These are phyloP conservation scores for Ambastaia sidthimunki DNA, from an alignment of 2,797 vertebrate species.

Conservation along the genomic window DNA sequence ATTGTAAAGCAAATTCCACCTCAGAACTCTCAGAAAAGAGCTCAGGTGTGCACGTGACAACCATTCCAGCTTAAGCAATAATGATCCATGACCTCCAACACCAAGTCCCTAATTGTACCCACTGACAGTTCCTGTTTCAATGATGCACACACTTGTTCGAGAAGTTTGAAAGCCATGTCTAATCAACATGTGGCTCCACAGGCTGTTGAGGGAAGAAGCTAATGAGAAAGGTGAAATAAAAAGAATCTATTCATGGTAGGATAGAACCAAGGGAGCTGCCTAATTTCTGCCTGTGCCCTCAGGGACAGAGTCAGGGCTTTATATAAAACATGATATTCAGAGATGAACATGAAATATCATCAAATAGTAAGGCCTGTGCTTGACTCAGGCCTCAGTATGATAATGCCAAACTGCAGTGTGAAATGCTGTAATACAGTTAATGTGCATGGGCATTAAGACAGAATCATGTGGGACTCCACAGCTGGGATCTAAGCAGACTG, in stretches of 20 bases:
- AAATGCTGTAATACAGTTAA: neutral
- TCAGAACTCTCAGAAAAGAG: neutral
- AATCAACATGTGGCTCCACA: constrained; percentile 49
- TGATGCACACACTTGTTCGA: constrained; percentile 26
- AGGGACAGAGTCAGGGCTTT: constrained; percentile 50
- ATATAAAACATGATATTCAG: constrained; percentile 23
- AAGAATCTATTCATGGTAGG: constrained; percentile 61
- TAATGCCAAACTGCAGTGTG: neutral
- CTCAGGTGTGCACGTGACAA: constrained; percentile 5
- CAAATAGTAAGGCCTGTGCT: neutral
- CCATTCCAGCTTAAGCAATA: constrained; percentile 14
- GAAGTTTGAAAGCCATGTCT: constrained; percentile 52
- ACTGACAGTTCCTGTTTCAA: neutral
- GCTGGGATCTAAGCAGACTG: neutral
- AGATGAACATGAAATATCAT: constrained; percentile 11
- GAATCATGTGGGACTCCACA: neutral
- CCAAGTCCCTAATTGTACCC: neutral
- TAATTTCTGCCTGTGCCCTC: constrained; percentile 60
- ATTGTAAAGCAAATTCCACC: neutral
- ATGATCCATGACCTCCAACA: constrained; percentile 32
- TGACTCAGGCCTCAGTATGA: neutral
- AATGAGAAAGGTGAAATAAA: constrained; percentile 65
- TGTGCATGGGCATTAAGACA: neutral
- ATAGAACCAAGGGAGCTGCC: constrained; percentile 58
- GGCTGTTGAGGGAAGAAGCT: constrained; percentile 52